Base-by-base conservation (phyloP, 2,888 invertebrate genomes). In the Eledone cirrhosa region DNA sequence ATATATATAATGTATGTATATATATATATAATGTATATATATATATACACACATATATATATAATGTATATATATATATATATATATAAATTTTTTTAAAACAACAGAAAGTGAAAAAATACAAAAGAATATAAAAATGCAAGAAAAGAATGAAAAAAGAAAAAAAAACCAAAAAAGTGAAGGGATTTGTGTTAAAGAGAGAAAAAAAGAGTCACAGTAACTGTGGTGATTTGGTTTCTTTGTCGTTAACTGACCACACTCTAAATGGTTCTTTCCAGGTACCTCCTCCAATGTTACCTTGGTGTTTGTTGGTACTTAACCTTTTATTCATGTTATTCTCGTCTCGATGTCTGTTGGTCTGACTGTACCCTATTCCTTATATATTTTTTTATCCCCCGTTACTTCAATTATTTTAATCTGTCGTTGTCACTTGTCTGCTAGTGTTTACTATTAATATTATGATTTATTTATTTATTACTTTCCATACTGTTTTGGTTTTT, bases 281-380 rank as follows among this genome's bases (percentile, higher is more conserved):
- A 76, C 76, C 76, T 76, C 76, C 47, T 76, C 76, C 76, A 76
- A 76, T 76, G 76, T 76, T 76, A 76, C 76, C 76, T 76, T 76
- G 76, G 48, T 76, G 76, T 76, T 76, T 76, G 76, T 76, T 76
- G 76, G 76, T 76, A 76, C 76, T 48, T 76, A 72, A 48, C 48
- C 76, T 76, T 76, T 76, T 48, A 47, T 76, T 76, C 76, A 76
- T 76, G 76, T 76, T 76, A 48, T 76, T 47, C 48, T 76, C 29
- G 72, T 72, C 72, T 72, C 41, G 48, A 29, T 76, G 76, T 76
- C 76, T 76, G 76, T 76, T 48, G 76, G 47, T 76, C 48, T 48
- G 22, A 76, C 47, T 76, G 48, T 76, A 27, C 76, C 48, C 76
- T 76, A 47, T 76, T 47, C 48, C 31, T 41, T n/a, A n/a, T n/a